Percentiles rank a stretch among this genome's conserved stretches.
phyloP scores from a whole-genome alignment of 2,113 vertebrate species.

The Syngnathus typhle region DNA sequence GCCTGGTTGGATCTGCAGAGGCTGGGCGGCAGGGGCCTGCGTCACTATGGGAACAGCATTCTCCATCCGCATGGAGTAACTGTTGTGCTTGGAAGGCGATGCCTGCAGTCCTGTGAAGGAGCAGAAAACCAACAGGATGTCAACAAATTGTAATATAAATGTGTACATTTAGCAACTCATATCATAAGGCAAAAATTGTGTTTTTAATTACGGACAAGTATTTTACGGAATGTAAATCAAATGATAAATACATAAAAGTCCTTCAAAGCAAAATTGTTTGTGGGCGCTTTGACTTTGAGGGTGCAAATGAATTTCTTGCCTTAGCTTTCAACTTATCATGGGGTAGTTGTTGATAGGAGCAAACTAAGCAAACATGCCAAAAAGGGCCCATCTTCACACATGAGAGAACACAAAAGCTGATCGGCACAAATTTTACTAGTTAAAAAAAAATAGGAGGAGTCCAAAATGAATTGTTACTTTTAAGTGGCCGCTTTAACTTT shows the following conservation, averaged over 20 bases:
- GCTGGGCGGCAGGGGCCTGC: constrained; percentile 90
- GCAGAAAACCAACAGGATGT: constrained; percentile 32
- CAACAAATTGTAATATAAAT: constrained; percentile 16
- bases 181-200: constrained; percentile 10
- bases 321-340: constrained; percentile 21
- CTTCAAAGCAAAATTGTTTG: constrained; percentile 7
- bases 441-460: neutral
- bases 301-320: constrained; percentile 32
- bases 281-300: neutral
- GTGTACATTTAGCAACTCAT: constrained; percentile 7
- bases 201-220: constrained; percentile 19
- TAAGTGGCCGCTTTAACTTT: neutral
- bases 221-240: constrained; percentile 17
- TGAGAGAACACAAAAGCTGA: constrained; percentile 1
- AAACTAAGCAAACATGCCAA: neutral
- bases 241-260: constrained; percentile 15
- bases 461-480: neutral
- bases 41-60: constrained; percentile 98
- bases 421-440: neutral
- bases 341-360: constrained; percentile 13
- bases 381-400: neutral
- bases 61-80: constrained; percentile 97
- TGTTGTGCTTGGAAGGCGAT: constrained; percentile 92
- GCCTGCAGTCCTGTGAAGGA: constrained; percentile 85
- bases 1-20: constrained; percentile 94